Conservation (phyloP, 2,797 vertebrate genomes). For the Loris lydekkerianus region DNA sequence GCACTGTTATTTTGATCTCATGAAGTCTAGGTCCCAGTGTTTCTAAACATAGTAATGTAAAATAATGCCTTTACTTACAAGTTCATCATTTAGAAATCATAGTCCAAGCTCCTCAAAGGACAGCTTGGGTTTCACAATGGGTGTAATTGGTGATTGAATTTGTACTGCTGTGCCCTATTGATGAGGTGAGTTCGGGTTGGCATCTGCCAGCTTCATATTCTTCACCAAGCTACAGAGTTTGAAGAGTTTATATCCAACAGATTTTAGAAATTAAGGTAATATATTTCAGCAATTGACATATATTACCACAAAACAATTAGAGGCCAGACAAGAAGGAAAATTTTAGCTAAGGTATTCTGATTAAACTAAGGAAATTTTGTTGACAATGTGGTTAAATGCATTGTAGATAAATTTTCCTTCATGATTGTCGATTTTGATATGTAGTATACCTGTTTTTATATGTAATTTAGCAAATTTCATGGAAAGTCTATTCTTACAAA, state of each 20-base stretch:
- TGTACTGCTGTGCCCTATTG: not conserved
- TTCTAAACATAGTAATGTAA: constrained; percentile 13
- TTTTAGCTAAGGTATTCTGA: not conserved
- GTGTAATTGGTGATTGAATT: not conserved
- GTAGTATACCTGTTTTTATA: not conserved
- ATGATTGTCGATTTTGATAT: not conserved
- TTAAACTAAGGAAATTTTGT: not conserved
- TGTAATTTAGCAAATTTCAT: not conserved
- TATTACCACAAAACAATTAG: not conserved
- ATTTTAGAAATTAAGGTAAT: not conserved
- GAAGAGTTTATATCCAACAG: not conserved
- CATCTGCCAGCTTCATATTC: not conserved
- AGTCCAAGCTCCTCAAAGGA: not conserved
- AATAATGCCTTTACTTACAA: not conserved
- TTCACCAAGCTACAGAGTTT: not conserved
- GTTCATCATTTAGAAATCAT: not conserved
- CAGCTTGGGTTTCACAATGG: not conserved
- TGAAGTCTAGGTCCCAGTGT: not conserved
- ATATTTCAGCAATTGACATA: constrained; percentile 14
- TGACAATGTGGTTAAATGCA: not conserved
- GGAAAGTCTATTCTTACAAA: not conserved
- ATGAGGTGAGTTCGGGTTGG: not conserved
- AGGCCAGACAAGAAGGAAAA: not conserved
- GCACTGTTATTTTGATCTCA: not conserved
- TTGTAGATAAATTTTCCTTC: constrained; percentile 6